Percentiles rank a stretch among this genome's conserved stretches.
Conservation (phyloP, 2,888 invertebrate species). For the Drosophila suboccidentalis region DNA sequence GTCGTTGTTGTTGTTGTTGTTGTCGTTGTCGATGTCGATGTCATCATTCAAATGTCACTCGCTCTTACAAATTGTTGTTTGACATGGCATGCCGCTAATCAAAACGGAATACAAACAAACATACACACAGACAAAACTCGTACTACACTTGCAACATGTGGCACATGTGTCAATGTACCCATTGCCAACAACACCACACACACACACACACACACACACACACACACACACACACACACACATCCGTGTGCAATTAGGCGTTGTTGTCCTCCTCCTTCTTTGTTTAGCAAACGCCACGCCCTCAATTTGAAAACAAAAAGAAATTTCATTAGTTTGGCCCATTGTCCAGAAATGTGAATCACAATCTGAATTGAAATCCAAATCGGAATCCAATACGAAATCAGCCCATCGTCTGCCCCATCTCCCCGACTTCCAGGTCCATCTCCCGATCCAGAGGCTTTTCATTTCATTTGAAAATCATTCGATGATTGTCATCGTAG, state of each 20-base stretch:
- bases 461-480: slow-evolving; percentile 66
- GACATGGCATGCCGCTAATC: slow-evolving; percentile 83
- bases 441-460: slow-evolving; percentile 9
- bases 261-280: slow-evolving; percentile 6
- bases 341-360: slow-evolving; percentile 54
- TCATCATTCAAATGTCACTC: slow-evolving; percentile 81
- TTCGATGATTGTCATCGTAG: slow-evolving; percentile 80
- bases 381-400: slow-evolving; percentile 24
- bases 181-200: slow-evolving; percentile 43
- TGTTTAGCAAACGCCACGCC: slow-evolving; percentile 33
- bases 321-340: slow-evolving; percentile 71
- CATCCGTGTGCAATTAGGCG: slow-evolving; percentile 52
- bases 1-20: slow-evolving; percentile 15
- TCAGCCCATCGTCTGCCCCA: neutral
- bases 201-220: neutral
- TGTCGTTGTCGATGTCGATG: slow-evolving; percentile 41
- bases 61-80: slow-evolving; percentile 79
- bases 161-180: slow-evolving; percentile 47
- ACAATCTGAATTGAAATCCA: slow-evolving; percentile 27
- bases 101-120: slow-evolving; percentile 66
- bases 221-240: slow-evolving; percentile 3
- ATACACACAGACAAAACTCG: slow-evolving; percentile 36
- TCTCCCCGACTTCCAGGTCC: neutral
- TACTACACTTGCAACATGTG: slow-evolving; percentile 21
- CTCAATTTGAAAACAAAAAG: slow-evolving; percentile 15